Conservation (phyloP, 2,113 vertebrate species). For the Odobenus rosmarus region DNA sequence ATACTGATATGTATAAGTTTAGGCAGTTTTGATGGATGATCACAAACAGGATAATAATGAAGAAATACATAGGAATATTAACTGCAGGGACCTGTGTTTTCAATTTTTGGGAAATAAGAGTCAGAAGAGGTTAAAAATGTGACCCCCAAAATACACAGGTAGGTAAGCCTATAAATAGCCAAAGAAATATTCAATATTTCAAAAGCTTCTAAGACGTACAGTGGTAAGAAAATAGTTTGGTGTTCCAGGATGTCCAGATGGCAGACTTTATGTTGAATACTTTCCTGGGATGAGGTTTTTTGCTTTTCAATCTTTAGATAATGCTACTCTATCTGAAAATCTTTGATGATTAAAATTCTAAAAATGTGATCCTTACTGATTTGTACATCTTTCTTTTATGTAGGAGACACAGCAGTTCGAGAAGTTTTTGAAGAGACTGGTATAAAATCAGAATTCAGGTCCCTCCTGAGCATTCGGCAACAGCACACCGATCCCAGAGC, state of each 20-base stretch:
- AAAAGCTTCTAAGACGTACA: not conserved
- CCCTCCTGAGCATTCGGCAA: conserved; percentile 95
- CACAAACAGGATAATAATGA: not conserved
- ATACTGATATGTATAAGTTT: not conserved
- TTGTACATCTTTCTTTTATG: not conserved
- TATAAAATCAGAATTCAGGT: conserved; percentile 92
- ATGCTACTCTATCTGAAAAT: not conserved
- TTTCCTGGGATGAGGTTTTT: not conserved
- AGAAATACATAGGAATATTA: not conserved
- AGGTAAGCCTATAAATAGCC: not conserved
- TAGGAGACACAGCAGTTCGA: conserved; percentile 93
- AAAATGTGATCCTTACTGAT: not conserved
- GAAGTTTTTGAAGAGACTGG: conserved; percentile 98
- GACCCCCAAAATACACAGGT: not conserved
- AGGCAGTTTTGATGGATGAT: not conserved
- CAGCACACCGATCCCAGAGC: conserved; percentile 93
- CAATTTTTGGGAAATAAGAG: conserved; percentile 12
- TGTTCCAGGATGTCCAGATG: not conserved
- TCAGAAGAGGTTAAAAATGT: conserved; percentile 20
- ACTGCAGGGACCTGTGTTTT: not conserved
- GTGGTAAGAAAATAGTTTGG: not conserved
- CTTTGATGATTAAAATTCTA: not conserved
- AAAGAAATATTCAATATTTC: not conserved
- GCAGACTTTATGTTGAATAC: not conserved
- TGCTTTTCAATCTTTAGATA: conserved; percentile 2